Conservation (phyloP, 2,888 invertebrate genomes). For the Hemithea aestivaria region DNA sequence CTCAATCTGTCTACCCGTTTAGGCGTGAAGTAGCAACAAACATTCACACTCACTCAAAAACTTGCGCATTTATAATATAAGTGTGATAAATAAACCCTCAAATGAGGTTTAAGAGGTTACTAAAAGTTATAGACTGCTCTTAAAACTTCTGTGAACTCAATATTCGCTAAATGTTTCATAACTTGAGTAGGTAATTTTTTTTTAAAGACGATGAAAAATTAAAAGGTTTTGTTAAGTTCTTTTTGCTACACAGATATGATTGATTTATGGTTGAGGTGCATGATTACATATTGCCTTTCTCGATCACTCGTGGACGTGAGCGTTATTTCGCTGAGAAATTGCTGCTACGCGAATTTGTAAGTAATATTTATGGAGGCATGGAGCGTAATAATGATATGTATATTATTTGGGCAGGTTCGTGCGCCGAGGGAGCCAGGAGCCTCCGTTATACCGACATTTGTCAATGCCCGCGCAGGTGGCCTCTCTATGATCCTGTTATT, state of each 20-base stretch:
- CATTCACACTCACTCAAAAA: too few species aligned
- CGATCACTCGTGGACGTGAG: slow-evolving; percentile 27
- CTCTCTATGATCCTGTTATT: slow-evolving; percentile 56
- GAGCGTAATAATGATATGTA: slow-evolving; percentile 71
- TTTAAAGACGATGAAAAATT: slow-evolving; percentile 8
- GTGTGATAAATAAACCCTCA: too few species aligned
- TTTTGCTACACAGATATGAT: slow-evolving; percentile 21
- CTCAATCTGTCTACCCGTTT: too few species aligned
- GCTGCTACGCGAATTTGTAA: slow-evolving; percentile 55
- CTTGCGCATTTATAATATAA: too few species aligned
- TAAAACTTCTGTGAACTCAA: slow-evolving; percentile 10
- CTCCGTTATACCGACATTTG: slow-evolving; percentile 58
- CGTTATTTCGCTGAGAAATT: slow-evolving; percentile 64
- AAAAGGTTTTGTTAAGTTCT: slow-evolving; percentile 22
- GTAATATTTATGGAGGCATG: slow-evolving; percentile 68
- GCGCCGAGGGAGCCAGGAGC: slow-evolving; percentile 41
- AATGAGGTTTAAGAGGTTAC: slow-evolving; percentile 23
- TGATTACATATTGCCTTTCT: slow-evolving; percentile 41
- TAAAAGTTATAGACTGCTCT: slow-evolving; percentile 9
- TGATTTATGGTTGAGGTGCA: slow-evolving; percentile 32
- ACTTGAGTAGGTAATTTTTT: slow-evolving; percentile 12
- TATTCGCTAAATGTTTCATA: slow-evolving; percentile 15
- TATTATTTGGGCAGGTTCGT: slow-evolving; percentile 62
- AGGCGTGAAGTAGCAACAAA: too few species aligned
- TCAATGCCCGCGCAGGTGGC: slow-evolving; percentile 71